phyloP scores from a whole-genome alignment of 1,140 invertebrate species.

The Leptonema lineaticorne region DNA sequence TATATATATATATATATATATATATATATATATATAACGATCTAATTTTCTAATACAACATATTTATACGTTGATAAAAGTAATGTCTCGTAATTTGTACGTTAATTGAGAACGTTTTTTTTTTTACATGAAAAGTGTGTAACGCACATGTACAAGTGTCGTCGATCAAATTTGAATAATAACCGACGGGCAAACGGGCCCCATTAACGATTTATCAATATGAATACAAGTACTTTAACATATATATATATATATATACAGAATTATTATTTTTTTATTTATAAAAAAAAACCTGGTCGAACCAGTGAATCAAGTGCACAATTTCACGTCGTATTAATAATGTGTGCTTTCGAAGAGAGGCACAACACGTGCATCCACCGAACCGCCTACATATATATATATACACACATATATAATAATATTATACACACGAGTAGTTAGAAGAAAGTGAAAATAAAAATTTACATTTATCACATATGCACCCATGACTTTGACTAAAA shows the following conservation, averaged over 20 bases:
- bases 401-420: neutral
- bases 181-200: neutral
- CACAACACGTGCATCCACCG: too few species aligned
- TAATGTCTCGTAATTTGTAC: neutral
- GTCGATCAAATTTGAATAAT: neutral
- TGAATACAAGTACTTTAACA: neutral
- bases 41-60: neutral
- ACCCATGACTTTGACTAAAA: neutral
- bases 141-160: conserved; percentile 4
- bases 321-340: conserved; percentile 2
- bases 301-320: conserved; percentile 10
- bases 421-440: neutral
- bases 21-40: neutral
- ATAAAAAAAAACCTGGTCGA: neutral
- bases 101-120: too few species aligned
- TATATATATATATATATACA: too few species aligned
- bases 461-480: neutral
- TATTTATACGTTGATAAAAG: neutral
- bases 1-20: neutral
- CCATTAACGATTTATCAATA: neutral
- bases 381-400: neutral
- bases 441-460: conserved; percentile 18
- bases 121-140: too few species aligned
- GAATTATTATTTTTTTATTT: too few species aligned
- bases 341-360: conserved; percentile 17